These are phyloP conservation scores for Tenualosa thibaudeaui DNA, from an alignment of 2,797 vertebrate species.

Conservation along the genomic window DNA sequence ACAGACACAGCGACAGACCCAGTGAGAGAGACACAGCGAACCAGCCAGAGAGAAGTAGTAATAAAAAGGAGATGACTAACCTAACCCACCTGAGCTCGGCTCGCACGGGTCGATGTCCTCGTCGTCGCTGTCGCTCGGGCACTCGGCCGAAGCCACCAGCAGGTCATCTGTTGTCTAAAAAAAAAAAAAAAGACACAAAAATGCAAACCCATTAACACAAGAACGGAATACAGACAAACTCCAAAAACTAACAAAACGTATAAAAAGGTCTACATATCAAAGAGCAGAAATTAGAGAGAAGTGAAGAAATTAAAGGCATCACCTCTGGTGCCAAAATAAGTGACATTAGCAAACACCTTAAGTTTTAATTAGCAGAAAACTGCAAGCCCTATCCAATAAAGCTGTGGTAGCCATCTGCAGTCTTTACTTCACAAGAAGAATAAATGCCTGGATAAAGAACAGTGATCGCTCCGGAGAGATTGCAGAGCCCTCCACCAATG, in stretches of 20 bases:
- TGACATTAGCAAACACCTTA: neutral
- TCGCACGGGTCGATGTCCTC: slow-evolving; percentile 99
- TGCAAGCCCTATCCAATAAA: neutral
- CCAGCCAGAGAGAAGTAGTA: slow-evolving; percentile 84
- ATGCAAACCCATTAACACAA: slow-evolving; percentile 40
- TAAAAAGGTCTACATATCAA: neutral
- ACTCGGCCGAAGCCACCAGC: slow-evolving; percentile 95
- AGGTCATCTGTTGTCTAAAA: slow-evolving; percentile 91
- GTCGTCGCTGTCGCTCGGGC: slow-evolving; percentile 96
- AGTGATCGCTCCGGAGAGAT: too few species aligned
- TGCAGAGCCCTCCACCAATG: too few species aligned
- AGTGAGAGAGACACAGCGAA: slow-evolving; percentile 53
- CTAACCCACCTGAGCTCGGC: slow-evolving; percentile 99
- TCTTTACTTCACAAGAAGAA: neutral
- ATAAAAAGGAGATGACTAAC: slow-evolving; percentile 97
- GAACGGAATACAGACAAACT: neutral
- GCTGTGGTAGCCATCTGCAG: neutral
- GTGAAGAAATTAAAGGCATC: neutral
- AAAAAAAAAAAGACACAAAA: slow-evolving; percentile 55
- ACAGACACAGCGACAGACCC: neutral
- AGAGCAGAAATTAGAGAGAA: neutral
- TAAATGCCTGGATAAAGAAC: neutral
- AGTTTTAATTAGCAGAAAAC: neutral
- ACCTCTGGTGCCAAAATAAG: neutral
- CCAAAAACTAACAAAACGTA: neutral